Evolutionary conservation across 2,113 vertebrate species (phyloP), one percentile per base, ranked within the genome.

Genomic region (Amphiprion ocellaris): DNA sequence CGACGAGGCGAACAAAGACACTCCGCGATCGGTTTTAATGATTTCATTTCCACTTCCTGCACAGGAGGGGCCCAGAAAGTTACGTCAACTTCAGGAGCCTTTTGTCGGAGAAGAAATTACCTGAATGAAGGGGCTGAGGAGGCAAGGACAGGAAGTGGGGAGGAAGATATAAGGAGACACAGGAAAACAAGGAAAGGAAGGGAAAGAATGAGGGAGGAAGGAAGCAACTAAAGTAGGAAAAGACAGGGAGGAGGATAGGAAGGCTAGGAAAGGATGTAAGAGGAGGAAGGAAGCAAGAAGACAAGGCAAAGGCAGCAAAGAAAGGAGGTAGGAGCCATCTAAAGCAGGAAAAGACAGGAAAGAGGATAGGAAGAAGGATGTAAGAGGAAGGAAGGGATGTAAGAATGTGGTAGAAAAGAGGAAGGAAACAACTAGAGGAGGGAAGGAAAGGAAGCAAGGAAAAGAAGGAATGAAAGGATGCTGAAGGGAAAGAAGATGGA

Each of bases 1-100:
- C 46, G 30, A 2, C 10, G 50, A 79, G 71, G 64, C 33, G 62
- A 86, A 89, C 74, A 85, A 84, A 88, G 74, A 89, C 33, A 68
- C 69, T 68, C 69, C 5, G 55, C 16, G 41, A 75, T 81, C 21
- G 1, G 58, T 44, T 76, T 63, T 81, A 81, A 87, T 71, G 84
- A 84, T 82, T 82, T 62, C 47, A 61, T 69, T 72, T 79, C 55
- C 28, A 63, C 53, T 60, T 53, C 39, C 67, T 61, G 24, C 7
- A 39, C 37, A 30, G 21, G 44, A 56, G n/a, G 44, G 1, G 15
- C 24, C 37, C 2, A 37, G 15, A 16, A 78, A 50, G 46, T 15
- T 54, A 60, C 41, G 49, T 4, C 39, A 41, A 67, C 23, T 24
- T 5, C 1, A 52, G 49, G 26, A 68, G 66, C 26, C 30, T 28